Conservation (phyloP, 2,888 invertebrate species). For the Anodontia alba region DNA sequence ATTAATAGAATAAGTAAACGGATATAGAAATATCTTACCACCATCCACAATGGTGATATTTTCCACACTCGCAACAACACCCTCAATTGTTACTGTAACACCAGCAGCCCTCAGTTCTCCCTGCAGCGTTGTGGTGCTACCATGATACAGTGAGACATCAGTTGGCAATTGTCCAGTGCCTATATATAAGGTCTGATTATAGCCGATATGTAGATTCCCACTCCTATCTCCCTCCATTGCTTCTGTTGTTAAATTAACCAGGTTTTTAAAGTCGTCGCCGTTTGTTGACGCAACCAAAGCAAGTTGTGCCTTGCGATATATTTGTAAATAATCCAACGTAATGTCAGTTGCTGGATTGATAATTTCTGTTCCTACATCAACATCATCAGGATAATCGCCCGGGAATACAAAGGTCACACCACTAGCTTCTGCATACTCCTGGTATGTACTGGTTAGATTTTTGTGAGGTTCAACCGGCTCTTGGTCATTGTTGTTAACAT, state of each 20-base stretch:
- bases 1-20: too few species aligned
- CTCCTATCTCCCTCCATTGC: slow-evolving; percentile 69
- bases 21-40: slow-evolving; percentile 64
- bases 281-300: slow-evolving; percentile 36
- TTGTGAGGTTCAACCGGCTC: slow-evolving; percentile 47
- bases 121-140: slow-evolving; percentile 68
- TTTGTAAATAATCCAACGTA: slow-evolving; percentile 65
- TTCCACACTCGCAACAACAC: slow-evolving; percentile 71
- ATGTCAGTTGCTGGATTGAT: slow-evolving; percentile 44
- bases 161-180: slow-evolving; percentile 69
- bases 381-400: slow-evolving; percentile 61
- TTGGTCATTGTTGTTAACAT: slow-evolving; percentile 62
- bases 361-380: slow-evolving; percentile 36
- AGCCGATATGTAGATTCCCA: slow-evolving; percentile 70
- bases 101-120: slow-evolving; percentile 74
- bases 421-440: slow-evolving; percentile 46
- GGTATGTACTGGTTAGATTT: slow-evolving; percentile 58
- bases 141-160: slow-evolving; percentile 68
- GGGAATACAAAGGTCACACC: slow-evolving; percentile 70
- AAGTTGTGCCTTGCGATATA: slow-evolving; percentile 54
- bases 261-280: slow-evolving; percentile 1
- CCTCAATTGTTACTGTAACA: slow-evolving; percentile 71
- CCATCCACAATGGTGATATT: slow-evolving; percentile 75
- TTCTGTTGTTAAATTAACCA: slow-evolving; percentile 39
- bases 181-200: slow-evolving; percentile 71